Base-by-base conservation (phyloP, 2,113 vertebrate species). In the Podarcis cretensis region DNA sequence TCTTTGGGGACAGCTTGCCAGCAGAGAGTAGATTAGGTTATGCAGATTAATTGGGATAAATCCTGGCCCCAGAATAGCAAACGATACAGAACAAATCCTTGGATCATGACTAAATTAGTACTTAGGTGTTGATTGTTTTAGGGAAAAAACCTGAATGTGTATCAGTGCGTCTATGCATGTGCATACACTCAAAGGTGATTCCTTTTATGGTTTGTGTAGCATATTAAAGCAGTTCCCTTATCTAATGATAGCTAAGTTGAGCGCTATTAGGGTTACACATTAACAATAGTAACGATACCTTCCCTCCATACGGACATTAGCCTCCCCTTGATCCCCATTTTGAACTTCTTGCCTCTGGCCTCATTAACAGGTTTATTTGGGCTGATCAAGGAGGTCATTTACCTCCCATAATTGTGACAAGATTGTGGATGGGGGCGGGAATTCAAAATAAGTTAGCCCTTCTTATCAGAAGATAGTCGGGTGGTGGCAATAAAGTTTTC, bases 221-320 rank as follows among this genome's bases (percentile, higher is more conserved):
- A 94, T 93, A 94, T 95, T 96, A 94, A 96, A 96, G 93, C 95
- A 91, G 93, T 93, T 96, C 93, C 89, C 94, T 96, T 96, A 96
- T 96, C 96, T 95, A 93, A 94, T 91, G 92, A 0, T 0, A 2
- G 66, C 93, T 95, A 92, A 95, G 92, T 95, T 96, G 96, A 96
- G 93, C 85, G 89, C 91, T 95, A 95, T 95, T 96, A 95, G 93
- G 91, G 95, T 96, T 96, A 96, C 1, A 91, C 90, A 96, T 96
- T 96, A 96, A 96, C 96, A 85, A 66, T 1, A 25, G 30, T 87
- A 96, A 93, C 21, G 89, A 96, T 94, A 48, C 86, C 89, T 87
- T 96, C 89, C 93, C 92, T 90, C 89, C 87, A 91, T 0, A 0
- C 63, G 93, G 93, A 86, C 93, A 92, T 6, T 94, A 95, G 93